These are phyloP conservation scores for Hetaerina titia DNA, from an alignment of 2,888 invertebrate species.

Conservation along the genomic window DNA sequence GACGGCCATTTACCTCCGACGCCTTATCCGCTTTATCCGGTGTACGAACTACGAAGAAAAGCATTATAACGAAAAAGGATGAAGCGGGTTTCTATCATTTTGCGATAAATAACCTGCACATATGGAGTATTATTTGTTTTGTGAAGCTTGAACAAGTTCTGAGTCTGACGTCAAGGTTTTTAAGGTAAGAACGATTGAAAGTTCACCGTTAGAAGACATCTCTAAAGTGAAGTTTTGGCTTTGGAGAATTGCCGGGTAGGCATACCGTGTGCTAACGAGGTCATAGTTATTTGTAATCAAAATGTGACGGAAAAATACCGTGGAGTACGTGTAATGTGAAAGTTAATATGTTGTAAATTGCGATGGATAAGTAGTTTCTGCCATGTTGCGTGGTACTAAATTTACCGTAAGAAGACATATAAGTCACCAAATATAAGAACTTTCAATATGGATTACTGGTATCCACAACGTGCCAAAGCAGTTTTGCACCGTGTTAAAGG, in stretches of 20 bases:
- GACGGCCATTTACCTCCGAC: constrained; percentile 57
- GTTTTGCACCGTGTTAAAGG: constrained; percentile 58
- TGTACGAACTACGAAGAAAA: constrained; percentile 34
- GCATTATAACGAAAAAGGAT: not conserved
- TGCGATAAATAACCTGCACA: constrained; percentile 25
- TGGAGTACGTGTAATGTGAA: constrained; percentile 65
- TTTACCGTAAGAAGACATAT: constrained; percentile 65
- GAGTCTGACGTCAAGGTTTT: constrained; percentile 48
- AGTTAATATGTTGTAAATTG: constrained; percentile 64
- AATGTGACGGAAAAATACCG: constrained; percentile 64
- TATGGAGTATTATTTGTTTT: constrained; percentile 61
- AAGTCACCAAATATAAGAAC: constrained; percentile 63
- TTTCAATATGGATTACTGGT: constrained; percentile 66
- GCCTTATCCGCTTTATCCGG: constrained; percentile 34
- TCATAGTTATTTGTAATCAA: constrained; percentile 65
- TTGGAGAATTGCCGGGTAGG: constrained; percentile 63
- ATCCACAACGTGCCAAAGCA: constrained; percentile 63
- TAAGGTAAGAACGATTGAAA: constrained; percentile 65
- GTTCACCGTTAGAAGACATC: constrained; percentile 65
- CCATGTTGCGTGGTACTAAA: constrained; percentile 63
- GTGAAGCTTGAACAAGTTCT: constrained; percentile 65
- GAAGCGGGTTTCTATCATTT: constrained; percentile 40
- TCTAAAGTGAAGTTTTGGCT: constrained; percentile 64
- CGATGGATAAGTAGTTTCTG: constrained; percentile 59
- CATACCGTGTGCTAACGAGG: constrained; percentile 64